These are phyloP conservation scores for Campopleginae sp. DNA, from an alignment of 2,888 invertebrate genomes.

Conservation along the genomic window DNA sequence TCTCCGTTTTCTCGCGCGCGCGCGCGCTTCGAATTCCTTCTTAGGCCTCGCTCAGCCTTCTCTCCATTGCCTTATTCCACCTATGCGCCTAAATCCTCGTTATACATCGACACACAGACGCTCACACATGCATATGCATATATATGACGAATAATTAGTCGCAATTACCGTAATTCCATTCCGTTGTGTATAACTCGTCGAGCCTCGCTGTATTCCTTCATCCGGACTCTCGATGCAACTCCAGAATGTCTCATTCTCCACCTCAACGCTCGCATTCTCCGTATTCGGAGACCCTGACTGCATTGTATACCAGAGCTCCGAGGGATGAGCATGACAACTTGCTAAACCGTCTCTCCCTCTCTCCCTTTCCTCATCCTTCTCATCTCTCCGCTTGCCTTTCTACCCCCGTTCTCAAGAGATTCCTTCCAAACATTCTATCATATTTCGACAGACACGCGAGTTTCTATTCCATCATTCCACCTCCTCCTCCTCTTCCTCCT, in stretches of 20 bases:
- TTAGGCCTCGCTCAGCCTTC: neutral
- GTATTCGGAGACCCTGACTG: constrained; percentile 40
- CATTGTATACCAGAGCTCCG: neutral
- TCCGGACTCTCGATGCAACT: constrained; percentile 44
- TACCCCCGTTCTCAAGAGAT: constrained; percentile 13
- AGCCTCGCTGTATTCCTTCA: constrained; percentile 29
- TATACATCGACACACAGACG: neutral
- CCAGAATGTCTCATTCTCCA: constrained; percentile 67
- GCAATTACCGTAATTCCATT: constrained; percentile 69
- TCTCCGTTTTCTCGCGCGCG: constrained; percentile 1
- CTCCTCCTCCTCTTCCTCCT: neutral
- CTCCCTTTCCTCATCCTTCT: neutral
- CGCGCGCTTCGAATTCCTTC: constrained; percentile 18
- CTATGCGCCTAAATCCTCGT: constrained; percentile 2
- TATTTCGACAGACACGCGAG: constrained; percentile 49
- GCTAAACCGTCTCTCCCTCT: neutral
- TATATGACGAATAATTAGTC: constrained; percentile 66
- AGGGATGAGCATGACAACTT: constrained; percentile 12
- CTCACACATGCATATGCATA: neutral
- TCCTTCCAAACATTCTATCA: constrained; percentile 58
- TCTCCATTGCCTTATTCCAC: constrained; percentile 9
- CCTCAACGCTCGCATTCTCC: constrained; percentile 65
- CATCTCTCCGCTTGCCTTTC: neutral
- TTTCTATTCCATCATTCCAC: neutral
- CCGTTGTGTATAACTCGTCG: constrained; percentile 25